A percentile compares a stretch with the other conserved stretches of the same genome.
These are phyloP conservation scores for Pterostichus niger DNA, from an alignment of 2,888 invertebrate genomes.

Conservation along the genomic window DNA sequence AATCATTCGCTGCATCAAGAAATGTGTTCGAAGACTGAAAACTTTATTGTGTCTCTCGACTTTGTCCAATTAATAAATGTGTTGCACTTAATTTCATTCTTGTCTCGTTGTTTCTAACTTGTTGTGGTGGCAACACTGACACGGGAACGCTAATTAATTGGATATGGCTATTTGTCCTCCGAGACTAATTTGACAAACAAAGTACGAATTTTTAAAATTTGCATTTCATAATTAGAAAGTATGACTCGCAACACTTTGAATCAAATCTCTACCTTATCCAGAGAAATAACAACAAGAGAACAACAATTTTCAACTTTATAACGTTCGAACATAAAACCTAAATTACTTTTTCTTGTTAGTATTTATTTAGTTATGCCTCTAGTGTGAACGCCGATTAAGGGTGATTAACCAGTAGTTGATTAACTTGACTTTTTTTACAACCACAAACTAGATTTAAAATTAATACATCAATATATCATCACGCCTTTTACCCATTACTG, in stretches of 20 bases:
- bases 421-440: too few relatives aligned
- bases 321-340: too few relatives aligned
- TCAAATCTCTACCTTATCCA: too few relatives aligned
- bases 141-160: slow-evolving; percentile 44
- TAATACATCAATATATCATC: too few relatives aligned
- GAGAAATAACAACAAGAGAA: too few relatives aligned
- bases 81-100: slow-evolving; percentile 36
- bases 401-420: too few relatives aligned
- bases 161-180: slow-evolving; percentile 31
- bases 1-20: slow-evolving; percentile 46
- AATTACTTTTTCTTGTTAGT: too few relatives aligned
- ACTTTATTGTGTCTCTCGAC: slow-evolving; percentile 27
- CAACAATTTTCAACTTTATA: too few relatives aligned
- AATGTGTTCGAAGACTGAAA: slow-evolving; percentile 22
- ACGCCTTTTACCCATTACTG: too few relatives aligned
- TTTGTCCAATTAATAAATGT: slow-evolving; percentile 31
- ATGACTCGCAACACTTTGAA: slow-evolving; percentile 17
- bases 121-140: slow-evolving; percentile 43
- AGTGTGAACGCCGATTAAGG: too few relatives aligned
- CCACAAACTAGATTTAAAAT: too few relatives aligned
- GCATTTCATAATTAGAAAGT: slow-evolving; percentile 40
- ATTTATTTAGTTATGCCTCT: too few relatives aligned
- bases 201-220: slow-evolving; percentile 46
- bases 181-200: slow-evolving; percentile 48
- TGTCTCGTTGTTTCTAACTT: slow-evolving; percentile 27